Conservation (phyloP, 37 sponge, comb jelly and placozoan species). For the Oopsacas minuta region DNA sequence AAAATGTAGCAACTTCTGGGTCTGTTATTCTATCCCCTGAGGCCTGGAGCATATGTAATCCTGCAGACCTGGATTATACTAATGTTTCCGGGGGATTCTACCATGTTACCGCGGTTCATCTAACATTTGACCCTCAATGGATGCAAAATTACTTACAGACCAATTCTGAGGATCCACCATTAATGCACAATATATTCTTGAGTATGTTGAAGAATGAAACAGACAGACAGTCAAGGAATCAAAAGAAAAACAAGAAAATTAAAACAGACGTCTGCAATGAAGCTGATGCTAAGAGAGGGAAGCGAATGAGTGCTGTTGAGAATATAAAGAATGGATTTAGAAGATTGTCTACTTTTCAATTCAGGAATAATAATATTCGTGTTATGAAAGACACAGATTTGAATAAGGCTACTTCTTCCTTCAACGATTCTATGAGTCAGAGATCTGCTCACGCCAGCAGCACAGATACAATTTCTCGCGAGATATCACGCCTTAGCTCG, state of each 20-base stretch:
- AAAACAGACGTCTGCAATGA: background rate
- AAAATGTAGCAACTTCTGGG: slow-evolving; percentile 47
- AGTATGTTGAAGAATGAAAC: background rate
- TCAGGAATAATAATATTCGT: background rate
- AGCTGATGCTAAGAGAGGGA: background rate
- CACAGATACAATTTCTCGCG: background rate
- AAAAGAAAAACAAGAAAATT: background rate
- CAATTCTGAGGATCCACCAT: background rate
- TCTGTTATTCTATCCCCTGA: slow-evolving; percentile 55
- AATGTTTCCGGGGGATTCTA: background rate
- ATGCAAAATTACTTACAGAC: background rate
- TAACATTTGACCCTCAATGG: background rate
- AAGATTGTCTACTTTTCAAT: background rate
- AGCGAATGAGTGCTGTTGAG: background rate
- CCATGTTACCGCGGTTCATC: background rate
- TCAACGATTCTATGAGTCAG: background rate
- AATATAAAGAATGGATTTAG: background rate
- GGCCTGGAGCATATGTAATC: slow-evolving; percentile 53
- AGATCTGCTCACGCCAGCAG: background rate
- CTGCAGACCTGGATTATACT: background rate
- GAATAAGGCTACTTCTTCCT: background rate
- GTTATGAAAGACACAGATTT: background rate
- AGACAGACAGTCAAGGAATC: background rate
- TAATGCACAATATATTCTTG: background rate
- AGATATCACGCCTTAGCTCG: background rate